These are phyloP conservation scores for Sebastes jordani DNA, from an alignment of 2,797 vertebrate species.

Conservation along the genomic window DNA sequence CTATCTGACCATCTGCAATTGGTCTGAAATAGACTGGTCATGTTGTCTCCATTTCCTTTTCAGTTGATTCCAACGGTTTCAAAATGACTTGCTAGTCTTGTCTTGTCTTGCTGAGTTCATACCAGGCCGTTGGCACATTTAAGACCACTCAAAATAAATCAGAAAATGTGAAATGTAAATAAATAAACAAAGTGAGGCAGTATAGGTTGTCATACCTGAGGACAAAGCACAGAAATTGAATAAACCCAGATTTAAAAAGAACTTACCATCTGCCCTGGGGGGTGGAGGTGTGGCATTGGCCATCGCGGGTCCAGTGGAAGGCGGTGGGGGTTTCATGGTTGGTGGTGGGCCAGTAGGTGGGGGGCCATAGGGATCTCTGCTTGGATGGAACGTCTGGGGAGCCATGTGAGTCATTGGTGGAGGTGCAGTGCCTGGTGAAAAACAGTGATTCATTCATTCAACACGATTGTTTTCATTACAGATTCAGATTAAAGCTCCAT, in stretches of 20 bases:
- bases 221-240: background rate
- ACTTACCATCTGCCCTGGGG: conserved; percentile 82
- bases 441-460: conserved; percentile 4
- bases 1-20: background rate
- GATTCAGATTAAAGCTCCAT: fast-evolving
- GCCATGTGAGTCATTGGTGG: conserved; percentile 70
- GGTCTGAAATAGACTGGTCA: background rate
- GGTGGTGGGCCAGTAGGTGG: conserved; percentile 70
- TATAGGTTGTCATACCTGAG: background rate
- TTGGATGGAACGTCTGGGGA: conserved; percentile 21
- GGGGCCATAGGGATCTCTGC: conserved; percentile 28
- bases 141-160: background rate
- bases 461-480: background rate
- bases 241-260: background rate
- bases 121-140: background rate
- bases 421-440: conserved; percentile 78
- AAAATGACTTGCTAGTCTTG: background rate
- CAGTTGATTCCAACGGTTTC: background rate
- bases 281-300: conserved; percentile 65
- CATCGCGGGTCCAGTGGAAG: conserved; percentile 71
- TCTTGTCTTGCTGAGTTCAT: background rate
- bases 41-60: background rate
- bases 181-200: background rate
- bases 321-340: conserved; percentile 70
- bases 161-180: background rate